Evolutionary conservation across 1,140 invertebrate genomes (phyloP), one percentile per base, ranked within the genome.

Genomic region (Plectrocnemia conspersa): DNA sequence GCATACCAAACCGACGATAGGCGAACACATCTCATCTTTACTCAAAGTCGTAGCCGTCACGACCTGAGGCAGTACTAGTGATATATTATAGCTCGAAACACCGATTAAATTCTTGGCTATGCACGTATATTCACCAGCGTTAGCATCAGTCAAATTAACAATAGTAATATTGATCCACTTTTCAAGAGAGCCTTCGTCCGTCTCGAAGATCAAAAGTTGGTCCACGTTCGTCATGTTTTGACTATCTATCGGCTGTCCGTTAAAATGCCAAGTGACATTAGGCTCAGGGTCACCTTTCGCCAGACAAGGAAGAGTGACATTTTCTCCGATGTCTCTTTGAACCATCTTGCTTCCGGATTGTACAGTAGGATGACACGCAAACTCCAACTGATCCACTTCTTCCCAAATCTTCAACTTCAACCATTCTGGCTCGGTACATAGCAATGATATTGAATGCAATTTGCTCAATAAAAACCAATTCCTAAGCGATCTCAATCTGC

Each of bases 81-180:
- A 82, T 0, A 87, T 79, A 36, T 86, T 86, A 27, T 79, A 76
- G 21, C 80, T 79, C 5, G 83, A 81, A 9, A 78, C 71, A 1
- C 89, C 91, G 9, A 88, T 82, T 5, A 80, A 66, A 66, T 93
- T 94, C 10, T 72, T 77, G 4, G 85, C 89, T 13, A 82, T 77
- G 66, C 90, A 93, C 1, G 82, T 80, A 65, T 93, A 93, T 25
- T 86, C 80, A 0, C 88, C 88, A 22, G 82, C 82, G 64, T 89
- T 85, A 5, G 77, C 72, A 35, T 85, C 82, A 61, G 77, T 82
- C 3, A 86, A 80, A 61, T 87, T 83, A 41, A 77, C 77, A 22
- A 86, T 72, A 2, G 80, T 86, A 11, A 85, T 68, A 64, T 85
- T 81, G 69, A 79, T 77, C 86, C 83, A 81, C 70, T 78, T 77